Conservation (phyloP, 2,113 vertebrate species). For the Capra hircus region DNA sequence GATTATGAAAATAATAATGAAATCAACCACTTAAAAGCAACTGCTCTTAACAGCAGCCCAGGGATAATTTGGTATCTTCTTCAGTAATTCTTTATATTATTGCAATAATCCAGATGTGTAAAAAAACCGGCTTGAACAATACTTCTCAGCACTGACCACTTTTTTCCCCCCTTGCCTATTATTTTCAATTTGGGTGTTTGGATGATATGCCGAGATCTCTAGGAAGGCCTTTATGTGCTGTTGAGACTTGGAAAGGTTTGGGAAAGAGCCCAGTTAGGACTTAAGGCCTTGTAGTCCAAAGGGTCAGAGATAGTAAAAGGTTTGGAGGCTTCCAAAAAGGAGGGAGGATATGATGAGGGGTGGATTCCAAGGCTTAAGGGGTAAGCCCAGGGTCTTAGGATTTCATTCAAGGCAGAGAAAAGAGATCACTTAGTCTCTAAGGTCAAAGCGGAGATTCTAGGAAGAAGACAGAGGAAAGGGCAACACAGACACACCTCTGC, state of each 20-base stretch:
- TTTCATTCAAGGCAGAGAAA: neutral
- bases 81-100: neutral
- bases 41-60: neutral
- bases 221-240: neutral
- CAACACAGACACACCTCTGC: neutral
- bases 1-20: neutral
- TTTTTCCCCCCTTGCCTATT: rapidly evolving
- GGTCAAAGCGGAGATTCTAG: neutral
- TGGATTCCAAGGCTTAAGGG: neutral
- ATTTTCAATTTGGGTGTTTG: neutral
- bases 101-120: neutral
- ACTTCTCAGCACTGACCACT: neutral
- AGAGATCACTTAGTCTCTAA: neutral
- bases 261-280: neutral
- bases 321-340: neutral
- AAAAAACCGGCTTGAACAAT: neutral
- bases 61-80: neutral
- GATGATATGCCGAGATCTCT: neutral
- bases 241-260: neutral
- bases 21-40: neutral
- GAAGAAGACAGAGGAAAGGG: neutral
- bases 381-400: neutral
- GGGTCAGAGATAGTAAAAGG: neutral
- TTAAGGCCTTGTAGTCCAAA: neutral
- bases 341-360: neutral